These are phyloP conservation scores for Corythaeola cristata DNA, from an alignment of 2,113 vertebrate genomes.

Conservation along the genomic window DNA sequence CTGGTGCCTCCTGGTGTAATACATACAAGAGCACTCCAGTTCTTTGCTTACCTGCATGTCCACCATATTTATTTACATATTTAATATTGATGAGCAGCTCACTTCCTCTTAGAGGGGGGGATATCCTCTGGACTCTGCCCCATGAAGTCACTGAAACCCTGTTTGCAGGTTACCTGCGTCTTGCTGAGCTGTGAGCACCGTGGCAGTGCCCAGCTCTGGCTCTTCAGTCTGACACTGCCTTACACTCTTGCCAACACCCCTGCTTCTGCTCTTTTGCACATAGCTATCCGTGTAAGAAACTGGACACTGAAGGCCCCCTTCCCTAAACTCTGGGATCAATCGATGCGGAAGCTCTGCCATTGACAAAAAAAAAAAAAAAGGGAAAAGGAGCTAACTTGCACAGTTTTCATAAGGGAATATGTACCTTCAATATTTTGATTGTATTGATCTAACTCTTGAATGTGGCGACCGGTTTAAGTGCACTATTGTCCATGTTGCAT, in stretches of 20 bases:
- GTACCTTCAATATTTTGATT: constrained; percentile 53
- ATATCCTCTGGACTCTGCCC: background rate
- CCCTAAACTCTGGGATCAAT: background rate
- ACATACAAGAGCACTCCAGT: fast-evolving
- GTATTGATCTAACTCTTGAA: constrained; percentile 61
- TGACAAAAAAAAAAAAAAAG: constrained; percentile 12
- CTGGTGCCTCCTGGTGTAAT: background rate
- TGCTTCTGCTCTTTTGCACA: constrained; percentile 25
- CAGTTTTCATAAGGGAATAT: constrained; percentile 43
- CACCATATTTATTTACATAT: fast-evolving
- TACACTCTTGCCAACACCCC: background rate
- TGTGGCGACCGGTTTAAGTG: constrained; percentile 57
- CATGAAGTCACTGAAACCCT: fast-evolving
- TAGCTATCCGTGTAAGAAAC: background rate
- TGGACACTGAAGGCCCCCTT: background rate
- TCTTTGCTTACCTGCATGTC: background rate
- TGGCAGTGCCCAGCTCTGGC: background rate
- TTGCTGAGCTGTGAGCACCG: background rate
- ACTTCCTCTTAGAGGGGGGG: background rate
- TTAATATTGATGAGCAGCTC: background rate
- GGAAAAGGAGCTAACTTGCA: constrained; percentile 44
- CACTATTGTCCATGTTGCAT: constrained; percentile 50
- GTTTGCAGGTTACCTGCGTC: background rate
- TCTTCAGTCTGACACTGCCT: background rate
- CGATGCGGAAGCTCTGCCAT: background rate